These are phyloP conservation scores for Jaculus jaculus DNA, from an alignment of 2,113 vertebrate genomes.

Conservation along the genomic window DNA sequence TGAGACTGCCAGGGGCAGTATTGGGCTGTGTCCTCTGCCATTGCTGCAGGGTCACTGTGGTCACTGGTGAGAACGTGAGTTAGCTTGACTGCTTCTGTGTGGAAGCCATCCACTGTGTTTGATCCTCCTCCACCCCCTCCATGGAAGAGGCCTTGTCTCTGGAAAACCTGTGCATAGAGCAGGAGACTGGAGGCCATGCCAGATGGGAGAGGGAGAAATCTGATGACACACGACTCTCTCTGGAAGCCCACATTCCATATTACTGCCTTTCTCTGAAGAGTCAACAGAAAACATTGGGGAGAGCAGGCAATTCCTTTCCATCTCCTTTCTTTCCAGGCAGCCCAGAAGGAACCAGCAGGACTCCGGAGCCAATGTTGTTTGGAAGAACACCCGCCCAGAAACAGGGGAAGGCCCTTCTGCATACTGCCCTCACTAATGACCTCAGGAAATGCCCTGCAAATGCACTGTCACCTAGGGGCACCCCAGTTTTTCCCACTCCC, in stretches of 20 bases:
- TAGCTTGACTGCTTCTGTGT: rapidly evolving
- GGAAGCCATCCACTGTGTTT: background rate
- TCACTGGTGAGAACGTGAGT: rapidly evolving
- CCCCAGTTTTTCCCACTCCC: rapidly evolving
- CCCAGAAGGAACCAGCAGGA: background rate
- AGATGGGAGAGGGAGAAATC: rapidly evolving
- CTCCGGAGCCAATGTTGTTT: background rate
- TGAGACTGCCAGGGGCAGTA: background rate
- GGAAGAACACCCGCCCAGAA: background rate
- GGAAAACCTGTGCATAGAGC: background rate
- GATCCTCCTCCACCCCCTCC: background rate
- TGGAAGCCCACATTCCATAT: background rate
- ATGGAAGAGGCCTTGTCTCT: background rate
- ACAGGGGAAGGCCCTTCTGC: background rate
- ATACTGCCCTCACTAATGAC: background rate
- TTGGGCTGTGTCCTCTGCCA: background rate
- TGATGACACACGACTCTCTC: background rate
- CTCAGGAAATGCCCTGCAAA: background rate
- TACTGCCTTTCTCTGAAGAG: background rate
- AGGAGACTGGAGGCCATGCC: rapidly evolving
- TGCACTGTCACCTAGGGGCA: background rate
- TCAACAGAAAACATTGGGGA: constrained; percentile 30
- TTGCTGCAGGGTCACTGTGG: background rate
- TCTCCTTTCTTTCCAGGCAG: background rate
- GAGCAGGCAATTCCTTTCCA: background rate